Base-by-base conservation (phyloP, 1,140 invertebrate species). In the Drosophila sulfurigaster region DNA sequence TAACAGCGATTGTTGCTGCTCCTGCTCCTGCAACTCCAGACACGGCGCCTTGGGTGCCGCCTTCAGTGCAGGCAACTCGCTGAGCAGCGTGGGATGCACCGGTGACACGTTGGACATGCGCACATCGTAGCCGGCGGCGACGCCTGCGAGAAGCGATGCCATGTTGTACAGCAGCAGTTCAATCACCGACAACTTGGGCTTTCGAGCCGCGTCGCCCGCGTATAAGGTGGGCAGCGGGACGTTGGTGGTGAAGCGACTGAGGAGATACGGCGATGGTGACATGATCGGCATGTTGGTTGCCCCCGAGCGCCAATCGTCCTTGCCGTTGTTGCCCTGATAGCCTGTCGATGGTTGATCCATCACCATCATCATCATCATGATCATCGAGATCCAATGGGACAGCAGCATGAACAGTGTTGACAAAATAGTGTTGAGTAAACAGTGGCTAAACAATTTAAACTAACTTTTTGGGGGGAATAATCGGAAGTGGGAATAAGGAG, bases 91-190 rank as follows among this genome's bases (percentile, higher is more conserved):
- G 3, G 97, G 97, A 94, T 98, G 97, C 69, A 98, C 94, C 0
- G 96, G 96, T 68, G 96, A 96, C 56, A 97, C 94, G 90, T 98
- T 97, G 25, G 96, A 97, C 87, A 98, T 94, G 81, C 97, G 94
- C 20, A 99, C 96, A 93, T 99, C 98, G 89, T 97, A 98, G 1
- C 98, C 98, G 28, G 96, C 96, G 0, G 96, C 97, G 10, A 99
- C 96, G 16, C 97, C 95, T 0, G 97, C 98, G 73, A 99, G 93
- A 93, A 98, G 95, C 7, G 97, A 96, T 28, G 97, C 97, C 93
- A 98, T 97, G 91, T 98, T 98, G 93, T 97, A 98, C 59, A 99
- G 93, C 10, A 97, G 95, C 86, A 96, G 92, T 91, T 98, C 97
- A 66, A 98, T 95, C 78, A 96, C 95, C 64, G 96, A 96, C 32